Conservation (phyloP, 1,140 invertebrate species). For the Penaeus indicus region DNA sequence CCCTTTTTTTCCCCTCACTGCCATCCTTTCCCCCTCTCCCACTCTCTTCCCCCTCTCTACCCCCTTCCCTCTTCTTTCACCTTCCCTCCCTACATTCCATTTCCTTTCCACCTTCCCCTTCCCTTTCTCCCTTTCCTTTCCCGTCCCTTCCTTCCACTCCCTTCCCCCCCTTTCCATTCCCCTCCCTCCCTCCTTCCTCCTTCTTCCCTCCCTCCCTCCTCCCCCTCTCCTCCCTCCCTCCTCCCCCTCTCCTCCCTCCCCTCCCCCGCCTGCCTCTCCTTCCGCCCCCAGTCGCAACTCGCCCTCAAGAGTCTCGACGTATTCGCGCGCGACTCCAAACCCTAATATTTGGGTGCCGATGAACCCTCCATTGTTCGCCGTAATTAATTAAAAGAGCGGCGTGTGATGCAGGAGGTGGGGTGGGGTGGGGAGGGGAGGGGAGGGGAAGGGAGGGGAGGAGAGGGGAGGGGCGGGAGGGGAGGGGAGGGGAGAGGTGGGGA, state of each 20-base stretch:
- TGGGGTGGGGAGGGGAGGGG: too few relatives aligned
- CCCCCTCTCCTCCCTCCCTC: background rate
- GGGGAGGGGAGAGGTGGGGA: background rate
- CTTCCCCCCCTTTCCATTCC: background rate
- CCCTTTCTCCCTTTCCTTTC: background rate
- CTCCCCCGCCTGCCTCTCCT: background rate
- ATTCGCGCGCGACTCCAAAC: too few relatives aligned
- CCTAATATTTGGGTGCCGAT: too few relatives aligned
- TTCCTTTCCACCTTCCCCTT: background rate
- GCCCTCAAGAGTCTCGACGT: too few relatives aligned
- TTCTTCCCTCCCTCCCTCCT: background rate
- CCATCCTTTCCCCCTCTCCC: background rate
- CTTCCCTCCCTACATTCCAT: background rate
- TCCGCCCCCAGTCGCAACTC: too few relatives aligned
- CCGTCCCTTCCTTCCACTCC: background rate
- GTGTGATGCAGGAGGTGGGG: too few relatives aligned
- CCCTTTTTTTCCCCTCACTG: background rate
- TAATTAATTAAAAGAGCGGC: too few relatives aligned
- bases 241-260: background rate
- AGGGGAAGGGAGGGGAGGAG: background rate
- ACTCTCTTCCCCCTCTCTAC: background rate
- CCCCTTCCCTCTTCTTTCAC: background rate
- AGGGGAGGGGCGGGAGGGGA: background rate
- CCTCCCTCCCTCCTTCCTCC: background rate
- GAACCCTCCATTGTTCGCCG: too few relatives aligned